Evolutionary conservation across 2,888 invertebrate genomes (phyloP).

Genomic region (Alsophila aescularia): DNA sequence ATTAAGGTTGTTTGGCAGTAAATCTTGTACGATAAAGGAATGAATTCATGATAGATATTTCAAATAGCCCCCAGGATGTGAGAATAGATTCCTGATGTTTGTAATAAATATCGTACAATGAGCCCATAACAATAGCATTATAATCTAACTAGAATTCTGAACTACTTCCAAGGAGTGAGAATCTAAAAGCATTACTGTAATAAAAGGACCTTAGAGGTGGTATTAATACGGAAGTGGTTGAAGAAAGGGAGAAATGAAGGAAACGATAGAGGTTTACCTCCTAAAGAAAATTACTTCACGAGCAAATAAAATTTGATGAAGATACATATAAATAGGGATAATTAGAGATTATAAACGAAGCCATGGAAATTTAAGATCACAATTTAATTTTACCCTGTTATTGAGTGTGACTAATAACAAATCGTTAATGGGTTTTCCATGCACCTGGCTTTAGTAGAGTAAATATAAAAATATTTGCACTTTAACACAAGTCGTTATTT

Average conservation of each 20-base stretch:
- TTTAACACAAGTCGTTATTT: constrained; percentile 65
- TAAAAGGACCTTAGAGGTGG: too few species aligned
- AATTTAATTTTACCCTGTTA: neutral
- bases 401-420: constrained; percentile 23
- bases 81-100: neutral
- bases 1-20: constrained; percentile 14
- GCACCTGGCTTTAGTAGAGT: constrained; percentile 59
- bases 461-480: constrained; percentile 57
- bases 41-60: neutral
- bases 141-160: neutral
- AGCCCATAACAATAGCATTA: neutral
- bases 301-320: too few species aligned
- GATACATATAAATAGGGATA: too few species aligned
- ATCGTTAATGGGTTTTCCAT: constrained; percentile 50
- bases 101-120: neutral
- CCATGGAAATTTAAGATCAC: too few species aligned
- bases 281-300: too few species aligned
- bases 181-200: too few species aligned
- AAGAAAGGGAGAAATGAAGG: too few species aligned
- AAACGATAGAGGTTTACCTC: too few species aligned
- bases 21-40: constrained; percentile 11
- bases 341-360: too few species aligned
- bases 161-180: too few species aligned
- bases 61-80: neutral
- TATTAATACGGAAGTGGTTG: too few species aligned